Base-by-base conservation (phyloP, 2,888 invertebrate species). In the Xylota sylvarum region DNA sequence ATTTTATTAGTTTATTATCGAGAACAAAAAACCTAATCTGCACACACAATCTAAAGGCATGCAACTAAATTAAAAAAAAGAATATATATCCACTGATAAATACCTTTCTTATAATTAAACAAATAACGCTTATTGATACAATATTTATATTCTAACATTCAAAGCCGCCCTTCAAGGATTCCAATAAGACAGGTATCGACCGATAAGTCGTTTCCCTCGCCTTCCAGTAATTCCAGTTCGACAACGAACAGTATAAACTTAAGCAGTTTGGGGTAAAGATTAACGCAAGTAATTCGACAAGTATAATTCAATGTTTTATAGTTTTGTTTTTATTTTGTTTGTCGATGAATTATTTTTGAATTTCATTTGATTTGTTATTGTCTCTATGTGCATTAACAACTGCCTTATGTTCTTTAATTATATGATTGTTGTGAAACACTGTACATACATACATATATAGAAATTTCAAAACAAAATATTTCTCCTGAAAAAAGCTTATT, bases 151-250 rank as follows among this genome's bases (percentile, higher is more conserved):
- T 83, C 32, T 72, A 73, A 70, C 32, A 64, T 62, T 72, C 37
- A 83, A 88, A 90, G 91, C 89, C 91, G 91, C 86, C 91, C 91
- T 89, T 93, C 92, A 88, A 90, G 92, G 91, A 93, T 93, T 89
- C 93, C 93, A 88, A 90, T 93, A 88, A 92, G 92, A 89, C 90
- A 92, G 89, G 89, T 89, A 89, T 92, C 92, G 89, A 89, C 90
- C 88, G 92, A 92, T 88, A 92, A 92, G 89, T 90, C 91, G 74
- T 89, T 89, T 87, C 89, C 89, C 88, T 92, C 92, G 89, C 92
- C 92, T 82, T 91, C 92, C 88, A 92, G 90, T 89, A 88, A 87
- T 84, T 92, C 91, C 88, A 90, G 90, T 87, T 89, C 89, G 50
- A 89, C 89, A 74, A 89, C 89, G 65, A 89, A 88, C 88, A 92